These are phyloP conservation scores for Cheilosia vulpina DNA, from an alignment of 2,888 invertebrate genomes.

Conservation along the genomic window DNA sequence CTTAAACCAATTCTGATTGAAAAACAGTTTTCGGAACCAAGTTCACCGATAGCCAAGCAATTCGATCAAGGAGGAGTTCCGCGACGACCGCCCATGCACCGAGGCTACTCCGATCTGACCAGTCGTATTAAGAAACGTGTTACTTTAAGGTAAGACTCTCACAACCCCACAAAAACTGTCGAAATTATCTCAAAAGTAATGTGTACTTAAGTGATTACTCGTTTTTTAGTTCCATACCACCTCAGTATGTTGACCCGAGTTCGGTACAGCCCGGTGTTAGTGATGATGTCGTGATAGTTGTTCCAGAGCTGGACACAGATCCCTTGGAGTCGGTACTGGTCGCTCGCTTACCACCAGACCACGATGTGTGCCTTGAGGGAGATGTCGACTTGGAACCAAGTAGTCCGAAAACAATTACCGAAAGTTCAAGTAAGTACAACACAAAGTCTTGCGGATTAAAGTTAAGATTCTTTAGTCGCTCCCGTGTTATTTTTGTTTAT, in stretches of 20 bases:
- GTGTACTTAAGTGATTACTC: conserved; percentile 50
- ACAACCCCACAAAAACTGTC: not conserved
- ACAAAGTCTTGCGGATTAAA: not conserved
- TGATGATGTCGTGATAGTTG: conserved; percentile 85
- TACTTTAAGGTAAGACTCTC: conserved; percentile 88
- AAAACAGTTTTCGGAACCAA: conserved; percentile 91
- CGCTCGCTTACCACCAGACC: conserved; percentile 76
- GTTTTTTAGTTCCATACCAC: conserved; percentile 83
- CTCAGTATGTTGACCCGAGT: conserved; percentile 80
- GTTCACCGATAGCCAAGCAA: conserved; percentile 88
- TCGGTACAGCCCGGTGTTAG: conserved; percentile 77
- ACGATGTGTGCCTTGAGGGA: conserved; percentile 77
- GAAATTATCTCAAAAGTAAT: conserved; percentile 18
- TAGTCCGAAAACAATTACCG: conserved; percentile 85
- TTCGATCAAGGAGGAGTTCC: conserved; percentile 81
- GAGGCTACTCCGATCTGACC: conserved; percentile 91
- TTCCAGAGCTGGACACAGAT: conserved; percentile 83
- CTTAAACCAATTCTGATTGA: conserved; percentile 89
- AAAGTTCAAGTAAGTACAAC: conserved; percentile 86
- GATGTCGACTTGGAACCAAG: conserved; percentile 84
- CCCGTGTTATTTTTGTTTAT: conserved; percentile 43
- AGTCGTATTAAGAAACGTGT: conserved; percentile 93
- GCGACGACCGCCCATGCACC: conserved; percentile 85
- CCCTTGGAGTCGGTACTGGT: conserved; percentile 78
- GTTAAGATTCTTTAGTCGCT: conserved; percentile 76